Base-by-base conservation (phyloP, 2,113 vertebrate genomes). In the Hippocampus mohnikei region DNA sequence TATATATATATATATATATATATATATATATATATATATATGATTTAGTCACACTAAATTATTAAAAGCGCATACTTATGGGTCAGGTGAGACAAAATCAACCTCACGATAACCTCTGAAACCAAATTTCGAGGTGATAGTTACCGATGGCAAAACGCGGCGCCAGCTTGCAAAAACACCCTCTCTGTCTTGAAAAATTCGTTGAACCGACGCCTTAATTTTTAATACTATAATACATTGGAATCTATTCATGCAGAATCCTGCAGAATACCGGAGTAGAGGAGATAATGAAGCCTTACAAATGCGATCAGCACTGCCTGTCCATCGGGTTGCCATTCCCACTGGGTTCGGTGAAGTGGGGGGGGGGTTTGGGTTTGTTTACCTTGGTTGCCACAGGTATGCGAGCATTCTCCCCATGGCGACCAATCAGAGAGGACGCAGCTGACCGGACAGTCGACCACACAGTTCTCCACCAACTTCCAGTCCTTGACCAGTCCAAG, bases 351-450 rank as follows among this genome's bases (percentile, higher is more conserved):
- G 23, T 59, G 6, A 21, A 50, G 10, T 29, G n/a, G n/a, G n/a
- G n/a, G n/a, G n/a, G n/a, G n/a, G n/a, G n/a, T n/a, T n/a, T n/a
- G n/a, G n/a, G 21, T 73, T 75, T 44, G 44, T 40, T 83, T 94
- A 98, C 97, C 97, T 85, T 91, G 92, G 2, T 85, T 73, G 0
- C 96, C 97, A 59, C 97, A 98, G 2, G 93, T 93, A 56, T 93
- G 94, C 7, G 96, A 97, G 75, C 97, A 99, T 23, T 92, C 88
- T 0, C 93, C 94, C 97, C 97, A 98, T 2, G 91, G n/a, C 0
- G 96, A 94, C 97, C 97, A 99, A 0, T 93, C 93, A 0, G 96
- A 96, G 41, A 98, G 93, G 21, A 87, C 88, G 80, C 97, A 99
- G 88, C 94, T 95, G 72, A 97, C 91, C 0, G 94, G 88, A 42